A percentile compares a stretch with the other conserved stretches of the same genome.
Evolutionary conservation across 2,888 invertebrate species (phyloP).

Genomic region (Crepidodera aurea): DNA sequence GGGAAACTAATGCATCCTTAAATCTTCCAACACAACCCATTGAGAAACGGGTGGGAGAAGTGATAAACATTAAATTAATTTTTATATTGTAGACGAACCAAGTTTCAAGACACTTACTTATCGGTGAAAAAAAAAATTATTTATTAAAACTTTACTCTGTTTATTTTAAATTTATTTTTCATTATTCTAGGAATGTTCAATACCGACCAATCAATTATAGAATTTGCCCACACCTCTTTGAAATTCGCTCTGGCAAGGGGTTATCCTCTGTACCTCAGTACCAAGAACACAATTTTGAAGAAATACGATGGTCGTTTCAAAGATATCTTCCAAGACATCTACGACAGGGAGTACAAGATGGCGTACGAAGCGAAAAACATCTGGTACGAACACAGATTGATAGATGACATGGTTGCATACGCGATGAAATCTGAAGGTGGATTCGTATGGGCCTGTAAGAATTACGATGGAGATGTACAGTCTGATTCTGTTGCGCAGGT

Average conservation of each 20-base stretch:
- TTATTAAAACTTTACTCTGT: too few species aligned
- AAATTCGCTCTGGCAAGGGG: slow-evolving; percentile 85
- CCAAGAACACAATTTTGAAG: slow-evolving; percentile 96
- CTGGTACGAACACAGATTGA: slow-evolving; percentile 98
- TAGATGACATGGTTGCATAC: slow-evolving; percentile 99
- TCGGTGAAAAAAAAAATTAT: too few species aligned
- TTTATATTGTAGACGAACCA: too few species aligned
- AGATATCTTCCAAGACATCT: slow-evolving; percentile 70
- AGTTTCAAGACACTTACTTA: too few species aligned
- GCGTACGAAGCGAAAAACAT: slow-evolving; percentile 85
- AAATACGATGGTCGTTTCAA: slow-evolving; percentile 38
- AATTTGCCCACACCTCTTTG: slow-evolving; percentile 95
- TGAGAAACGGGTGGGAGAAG: too few species aligned
- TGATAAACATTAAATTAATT: too few species aligned
- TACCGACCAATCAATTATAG: slow-evolving; percentile 91
- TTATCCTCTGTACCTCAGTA: slow-evolving; percentile 92
- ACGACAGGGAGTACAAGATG: slow-evolving; percentile 85
- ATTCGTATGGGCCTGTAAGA: slow-evolving; percentile 99
- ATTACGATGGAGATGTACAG: slow-evolving; percentile 99
- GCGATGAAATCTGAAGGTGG: slow-evolving; percentile 98
- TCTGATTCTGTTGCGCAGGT: slow-evolving; percentile 95
- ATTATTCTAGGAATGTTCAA: slow-evolving; percentile 82
- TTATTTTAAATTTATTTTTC: neutral
- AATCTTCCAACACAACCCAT: too few species aligned
- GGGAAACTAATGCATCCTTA: too few species aligned